Conservation (phyloP, 2,113 vertebrate species). For the Todiramphus chloris region DNA sequence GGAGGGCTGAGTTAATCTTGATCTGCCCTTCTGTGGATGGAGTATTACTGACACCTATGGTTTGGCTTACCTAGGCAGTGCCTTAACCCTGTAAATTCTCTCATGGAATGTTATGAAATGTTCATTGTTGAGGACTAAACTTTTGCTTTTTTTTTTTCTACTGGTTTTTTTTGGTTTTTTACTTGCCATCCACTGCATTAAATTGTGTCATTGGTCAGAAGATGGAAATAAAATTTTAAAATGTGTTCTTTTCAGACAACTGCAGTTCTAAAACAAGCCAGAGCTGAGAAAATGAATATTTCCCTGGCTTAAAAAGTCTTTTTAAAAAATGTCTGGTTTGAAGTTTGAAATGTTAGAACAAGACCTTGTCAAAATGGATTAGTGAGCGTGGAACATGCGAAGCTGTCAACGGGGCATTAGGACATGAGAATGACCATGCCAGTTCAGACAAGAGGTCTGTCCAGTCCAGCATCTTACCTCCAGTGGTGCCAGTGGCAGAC, state of each 20-base stretch:
- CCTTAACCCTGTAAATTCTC: neutral
- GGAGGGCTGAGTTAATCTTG: neutral
- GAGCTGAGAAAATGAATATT: neutral
- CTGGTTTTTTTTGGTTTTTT: neutral
- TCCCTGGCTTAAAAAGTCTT: neutral
- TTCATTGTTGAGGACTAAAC: neutral
- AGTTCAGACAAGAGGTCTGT: neutral
- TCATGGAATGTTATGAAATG: neutral
- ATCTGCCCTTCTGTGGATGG: neutral
- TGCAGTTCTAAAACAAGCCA: neutral
- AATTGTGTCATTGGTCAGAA: neutral
- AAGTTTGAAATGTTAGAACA: neutral
- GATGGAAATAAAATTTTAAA: neutral
- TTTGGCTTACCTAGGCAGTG: neutral
- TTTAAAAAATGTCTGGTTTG: neutral
- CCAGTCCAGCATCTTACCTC: neutral
- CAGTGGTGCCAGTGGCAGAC: neutral
- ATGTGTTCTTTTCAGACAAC: neutral
- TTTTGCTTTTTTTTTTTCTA: neutral
- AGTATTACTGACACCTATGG: neutral
- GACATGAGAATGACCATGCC: neutral
- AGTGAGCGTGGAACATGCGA: neutral
- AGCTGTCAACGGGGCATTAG: neutral
- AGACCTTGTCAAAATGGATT: conserved; percentile 44
- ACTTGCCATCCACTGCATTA: neutral